Base-by-base conservation (phyloP, 2,113 vertebrate genomes). In the Apaloderma vittatum region DNA sequence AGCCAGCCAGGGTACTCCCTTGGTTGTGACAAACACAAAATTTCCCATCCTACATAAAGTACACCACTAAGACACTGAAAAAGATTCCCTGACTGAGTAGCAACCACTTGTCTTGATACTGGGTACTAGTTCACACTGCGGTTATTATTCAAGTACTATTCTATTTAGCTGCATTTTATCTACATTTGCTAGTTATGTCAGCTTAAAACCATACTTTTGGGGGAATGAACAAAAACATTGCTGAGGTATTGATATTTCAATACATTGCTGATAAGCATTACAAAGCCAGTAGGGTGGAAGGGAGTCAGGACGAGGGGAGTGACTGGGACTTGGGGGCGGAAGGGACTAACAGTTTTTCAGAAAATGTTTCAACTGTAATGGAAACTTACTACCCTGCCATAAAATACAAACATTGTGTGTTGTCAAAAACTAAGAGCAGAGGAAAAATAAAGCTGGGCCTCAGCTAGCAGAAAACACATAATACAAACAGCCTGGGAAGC, bases 381-480 rank as follows among this genome's bases (percentile, higher is more conserved):
- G 85, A 76, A 88, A 74, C 45, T 81, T 83, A 34, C 1, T 57
- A 23, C 43, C 18, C 34, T 58, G 62, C 61, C 43, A 30, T 66
- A 51, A 96, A 88, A 87, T 52, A 63, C 34, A 90, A 65, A 77
- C n/a, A 9, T 12, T 76, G 34, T 32, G 36, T 63, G 63, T 48
- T 89, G 76, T 94, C 51, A 67, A 52, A 71, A 79, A 74, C 66
- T 55, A 81, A 77, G 51, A 88, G 78, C 59, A 27, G 71, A 75
- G 27, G 73, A 73, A 81, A 95, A 91, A 92, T 52, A 74, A 84
- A 88, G 46, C 74, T 86, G 59, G 52, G 73, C 46, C 51, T 88
- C 91, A 91, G 49, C 68, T 51, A 81, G 89, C 71, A 90, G 72
- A 51, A 84, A 91, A 85, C 40, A 49, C 5, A 2, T 37, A 68